Base-by-base conservation (phyloP, 1,140 invertebrate species). In the Leptinotarsa defecta region DNA sequence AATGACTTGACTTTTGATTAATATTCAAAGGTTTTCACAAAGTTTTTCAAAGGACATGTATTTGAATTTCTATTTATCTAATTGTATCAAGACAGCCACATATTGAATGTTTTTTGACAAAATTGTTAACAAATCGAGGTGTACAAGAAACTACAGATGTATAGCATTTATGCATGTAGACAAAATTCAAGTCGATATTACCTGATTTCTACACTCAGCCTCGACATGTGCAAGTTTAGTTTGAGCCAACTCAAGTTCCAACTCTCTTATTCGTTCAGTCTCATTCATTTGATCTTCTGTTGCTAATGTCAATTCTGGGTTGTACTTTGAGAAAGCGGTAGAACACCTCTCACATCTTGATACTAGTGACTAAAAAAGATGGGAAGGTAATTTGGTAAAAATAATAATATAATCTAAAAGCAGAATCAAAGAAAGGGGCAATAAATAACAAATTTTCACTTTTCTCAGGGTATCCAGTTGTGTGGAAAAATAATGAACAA, bases 141-240 rank as follows among this genome's bases (percentile, higher is more conserved):
- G 8, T 3, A 62, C 20, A 65, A 65, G 2, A 65, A 65, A 24
- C 27, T 19, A 19, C 22, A 65, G 13, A 0, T 34, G 27, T 22
- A 20, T 2, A 27, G 6, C 8, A 43, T 43, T 43, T 43, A 43
- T 11, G 34, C 34, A 43, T 3, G 34, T 43, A 11, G 64, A 20
- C 20, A 22, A 65, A 65, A 15, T 65, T 65, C 15, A 22, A 65
- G 20, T n/a, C 8, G 15, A 34, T n/a, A 43, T 78, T 84, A 94
- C 94, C 89, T 98, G 96, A 89, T 97, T 98, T 81, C 93, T 92
- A 88, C 98, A 99, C 87, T 99, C 95, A 0, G 96, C 94, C 87
- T 99, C 96, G 3, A 99, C 98, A 72, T 98, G 92, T 0, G 96
- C 96, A 77, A 99, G 88, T 85, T 99, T 99, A 0, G 97, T 97